Percentiles rank a stretch among this genome's conserved stretches.
Evolutionary conservation across 2,888 invertebrate genomes (phyloP).

Genomic region (Coremacera marginata): DNA sequence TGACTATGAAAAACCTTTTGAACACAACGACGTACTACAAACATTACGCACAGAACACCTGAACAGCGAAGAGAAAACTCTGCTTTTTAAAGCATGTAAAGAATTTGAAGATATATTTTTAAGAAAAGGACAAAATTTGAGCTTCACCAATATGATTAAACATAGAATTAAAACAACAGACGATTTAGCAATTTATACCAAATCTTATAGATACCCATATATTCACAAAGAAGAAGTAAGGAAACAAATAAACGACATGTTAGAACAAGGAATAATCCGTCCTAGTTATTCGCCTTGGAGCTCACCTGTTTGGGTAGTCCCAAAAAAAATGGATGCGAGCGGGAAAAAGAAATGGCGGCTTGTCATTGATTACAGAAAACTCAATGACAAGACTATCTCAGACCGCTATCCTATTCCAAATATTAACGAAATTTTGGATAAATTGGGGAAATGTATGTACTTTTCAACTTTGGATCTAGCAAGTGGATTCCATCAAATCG

Average conservation of each 20-base stretch:
- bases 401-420: too few species aligned
- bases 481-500: too few species aligned
- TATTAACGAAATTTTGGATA: too few species aligned
- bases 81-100: not conserved
- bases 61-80: too few species aligned
- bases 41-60: too few species aligned
- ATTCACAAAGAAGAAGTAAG: constrained; percentile 5
- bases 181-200: constrained; percentile 26
- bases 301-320: too few species aligned
- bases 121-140: constrained; percentile 1
- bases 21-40: not conserved
- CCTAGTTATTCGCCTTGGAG: too few species aligned
- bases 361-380: constrained; percentile 39
- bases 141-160: constrained; percentile 37
- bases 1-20: not conserved
- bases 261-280: constrained; percentile 33
- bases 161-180: constrained; percentile 31
- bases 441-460: too few species aligned
- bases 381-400: constrained; percentile 12
- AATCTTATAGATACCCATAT: constrained; percentile 38
- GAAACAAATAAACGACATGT: too few species aligned
- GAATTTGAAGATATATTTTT: not conserved
- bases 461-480: too few species aligned
- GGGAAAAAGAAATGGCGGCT: constrained; percentile 37
- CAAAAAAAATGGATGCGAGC: constrained; percentile 30